These are phyloP conservation scores for Lasioglossum leucozonium DNA, from an alignment of 2,888 invertebrate species.

Conservation along the genomic window DNA sequence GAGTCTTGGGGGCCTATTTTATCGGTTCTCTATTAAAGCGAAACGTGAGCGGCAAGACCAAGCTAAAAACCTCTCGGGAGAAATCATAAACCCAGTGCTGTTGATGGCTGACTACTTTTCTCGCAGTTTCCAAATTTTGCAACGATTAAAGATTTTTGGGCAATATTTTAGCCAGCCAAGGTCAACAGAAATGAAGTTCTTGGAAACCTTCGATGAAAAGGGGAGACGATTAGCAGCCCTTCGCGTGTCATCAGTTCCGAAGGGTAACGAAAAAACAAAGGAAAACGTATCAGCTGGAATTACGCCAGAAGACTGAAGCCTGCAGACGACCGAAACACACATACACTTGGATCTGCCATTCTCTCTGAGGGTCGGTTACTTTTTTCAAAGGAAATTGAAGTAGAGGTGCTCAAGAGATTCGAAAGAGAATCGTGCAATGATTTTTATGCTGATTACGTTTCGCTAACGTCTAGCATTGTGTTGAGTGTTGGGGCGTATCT, in stretches of 20 bases:
- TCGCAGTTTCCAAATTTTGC: not conserved
- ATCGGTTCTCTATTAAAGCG: constrained; percentile 11
- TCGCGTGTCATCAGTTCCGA: constrained; percentile 4
- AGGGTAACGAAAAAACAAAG: constrained; percentile 8
- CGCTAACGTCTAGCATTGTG: not conserved
- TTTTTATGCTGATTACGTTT: constrained; percentile 11
- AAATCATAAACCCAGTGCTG: not conserved
- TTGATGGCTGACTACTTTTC: not conserved
- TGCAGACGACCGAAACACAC: not conserved
- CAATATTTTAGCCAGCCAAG: not conserved
- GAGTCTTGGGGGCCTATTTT: constrained; percentile 9
- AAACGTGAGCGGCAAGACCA: constrained; percentile 34
- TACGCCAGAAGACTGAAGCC: constrained; percentile 9
- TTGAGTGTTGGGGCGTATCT: not conserved
- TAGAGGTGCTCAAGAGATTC: not conserved
- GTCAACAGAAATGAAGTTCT: too few species aligned
- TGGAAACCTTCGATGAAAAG: constrained; percentile 22
- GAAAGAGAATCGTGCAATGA: not conserved
- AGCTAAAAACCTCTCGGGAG: not conserved
- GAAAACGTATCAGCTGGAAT: constrained; percentile 18
- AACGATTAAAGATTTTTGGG: not conserved
- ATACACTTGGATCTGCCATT: not conserved
- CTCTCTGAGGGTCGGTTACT: not conserved
- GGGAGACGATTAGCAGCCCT: constrained; percentile 18
- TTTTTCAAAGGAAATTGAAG: constrained; percentile 8